These are phyloP conservation scores for Mormyrus lacerda DNA, from an alignment of 2,113 vertebrate genomes.

Conservation along the genomic window DNA sequence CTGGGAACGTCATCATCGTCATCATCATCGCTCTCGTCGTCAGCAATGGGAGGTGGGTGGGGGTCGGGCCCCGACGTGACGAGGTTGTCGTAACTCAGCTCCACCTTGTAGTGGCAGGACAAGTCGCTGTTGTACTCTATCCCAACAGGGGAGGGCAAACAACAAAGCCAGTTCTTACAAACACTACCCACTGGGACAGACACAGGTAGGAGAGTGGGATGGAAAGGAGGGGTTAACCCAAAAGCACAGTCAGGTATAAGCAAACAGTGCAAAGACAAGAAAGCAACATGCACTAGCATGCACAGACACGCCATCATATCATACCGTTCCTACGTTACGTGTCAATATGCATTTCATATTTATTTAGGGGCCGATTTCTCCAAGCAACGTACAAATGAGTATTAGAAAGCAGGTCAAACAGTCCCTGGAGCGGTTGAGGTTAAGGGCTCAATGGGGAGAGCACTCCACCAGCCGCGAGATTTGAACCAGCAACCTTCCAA, in stretches of 20 bases:
- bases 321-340: not conserved
- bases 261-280: not conserved
- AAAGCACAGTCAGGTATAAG: not conserved
- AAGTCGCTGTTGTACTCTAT: constrained; percentile 92
- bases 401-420: not conserved
- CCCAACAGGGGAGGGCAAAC: constrained; percentile 28
- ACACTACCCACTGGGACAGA: constrained; percentile 21
- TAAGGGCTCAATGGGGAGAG: not conserved
- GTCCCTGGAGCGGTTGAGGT: not conserved
- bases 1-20: constrained; percentile 88
- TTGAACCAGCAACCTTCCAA: not conserved
- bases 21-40: constrained; percentile 93
- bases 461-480: not conserved
- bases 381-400: not conserved
- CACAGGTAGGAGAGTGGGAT: not conserved
- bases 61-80: constrained; percentile 87
- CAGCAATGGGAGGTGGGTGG: constrained; percentile 82
- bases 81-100: constrained; percentile 92
- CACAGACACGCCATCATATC: not conserved
- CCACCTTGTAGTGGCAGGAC: constrained; percentile 89
- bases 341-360: not conserved
- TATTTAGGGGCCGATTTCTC: not conserved
- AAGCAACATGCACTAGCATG: not conserved
- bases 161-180: constrained; percentile 21
- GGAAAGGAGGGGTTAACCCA: not conserved